Base-by-base conservation (phyloP, 2,113 vertebrate genomes). In the Salminus brasiliensis region DNA sequence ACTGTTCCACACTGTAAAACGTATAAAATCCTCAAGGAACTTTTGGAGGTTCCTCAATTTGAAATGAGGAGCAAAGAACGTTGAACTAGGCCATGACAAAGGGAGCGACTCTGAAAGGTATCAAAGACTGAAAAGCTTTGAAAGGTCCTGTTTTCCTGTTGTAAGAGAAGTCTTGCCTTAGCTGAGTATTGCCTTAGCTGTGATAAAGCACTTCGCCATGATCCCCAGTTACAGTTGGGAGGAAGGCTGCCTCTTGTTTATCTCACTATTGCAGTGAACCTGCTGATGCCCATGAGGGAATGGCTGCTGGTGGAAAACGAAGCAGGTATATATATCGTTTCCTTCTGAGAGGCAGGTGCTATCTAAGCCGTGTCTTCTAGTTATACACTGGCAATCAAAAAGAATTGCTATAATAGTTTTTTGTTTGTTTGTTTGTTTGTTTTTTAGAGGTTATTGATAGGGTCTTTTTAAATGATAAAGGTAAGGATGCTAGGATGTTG, bases 81-180 rank as follows among this genome's bases (percentile, higher is more conserved):
- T 7, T 3, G 30, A 63, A 34, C 29, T 63, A 34, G 29, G 30
- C 32, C 29, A 8, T 18, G 30, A 63, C 29, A 34, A 34, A 60
- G 29, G 10, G 29, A 63, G 21, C 27, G 27, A 30, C 29, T 34
- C 18, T 30, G 16, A 18, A 29, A 63, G 60, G 29, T 63, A 63
- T 63, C 60, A 63, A 34, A 32, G 62, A n/a, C 6, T 10, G 16
- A 66, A n/a, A 2, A n/a, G 34, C 62, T 39, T 66, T 66, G 62
- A 66, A 36, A 66, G 36, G 2, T 39, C 11, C 62, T 66, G 62
- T 66, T 66, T 36, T 39, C 18, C 12, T 66, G 18, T 10, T 39
- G 62, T 30, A 34, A 63, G 16, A 63, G 62, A 66, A 66, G 62
- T 23, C 25, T n/a, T n/a, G n/a, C n/a, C n/a, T n/a, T n/a, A n/a